Conservation (phyloP, 2,113 vertebrate genomes). For the Oryzias woworae region DNA sequence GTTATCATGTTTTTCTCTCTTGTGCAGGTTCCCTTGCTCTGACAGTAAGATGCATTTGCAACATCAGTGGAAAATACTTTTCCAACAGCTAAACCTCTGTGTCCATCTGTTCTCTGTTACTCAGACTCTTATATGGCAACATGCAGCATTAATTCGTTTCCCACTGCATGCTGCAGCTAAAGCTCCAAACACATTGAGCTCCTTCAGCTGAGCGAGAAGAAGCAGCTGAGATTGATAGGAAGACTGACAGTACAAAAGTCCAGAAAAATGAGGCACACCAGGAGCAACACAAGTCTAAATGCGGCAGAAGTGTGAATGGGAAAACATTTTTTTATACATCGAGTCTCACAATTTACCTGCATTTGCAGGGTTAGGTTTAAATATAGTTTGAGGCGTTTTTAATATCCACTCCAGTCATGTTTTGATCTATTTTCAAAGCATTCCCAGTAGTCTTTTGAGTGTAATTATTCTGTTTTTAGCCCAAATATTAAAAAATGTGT, state of each 20-base stretch:
- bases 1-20: background rate
- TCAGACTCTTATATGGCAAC: conserved; percentile 64
- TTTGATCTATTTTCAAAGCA: no score
- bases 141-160: conserved; percentile 68
- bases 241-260: conserved; percentile 3
- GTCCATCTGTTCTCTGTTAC: conserved; percentile 76
- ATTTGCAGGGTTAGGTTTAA: no score
- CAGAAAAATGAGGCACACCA: conserved; percentile 13
- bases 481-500: no score
- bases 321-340: no score
- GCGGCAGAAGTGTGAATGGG: no score
- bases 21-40: conserved; percentile 1
- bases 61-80: conserved; percentile 73
- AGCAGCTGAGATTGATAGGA: conserved; percentile 28
- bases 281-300: no score
- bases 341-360: no score
- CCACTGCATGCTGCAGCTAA: conserved; percentile 60
- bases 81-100: conserved; percentile 57
- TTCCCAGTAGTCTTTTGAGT: no score
- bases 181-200: conserved; percentile 53
- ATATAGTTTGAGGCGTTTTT: no score
- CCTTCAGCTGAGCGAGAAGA: conserved; percentile 57
- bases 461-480: no score
- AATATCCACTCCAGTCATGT: no score
- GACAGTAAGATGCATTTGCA: conserved; percentile 49